phyloP scores from a whole-genome alignment of 2,113 vertebrate genomes.

The Todiramphus saurophagus region DNA sequence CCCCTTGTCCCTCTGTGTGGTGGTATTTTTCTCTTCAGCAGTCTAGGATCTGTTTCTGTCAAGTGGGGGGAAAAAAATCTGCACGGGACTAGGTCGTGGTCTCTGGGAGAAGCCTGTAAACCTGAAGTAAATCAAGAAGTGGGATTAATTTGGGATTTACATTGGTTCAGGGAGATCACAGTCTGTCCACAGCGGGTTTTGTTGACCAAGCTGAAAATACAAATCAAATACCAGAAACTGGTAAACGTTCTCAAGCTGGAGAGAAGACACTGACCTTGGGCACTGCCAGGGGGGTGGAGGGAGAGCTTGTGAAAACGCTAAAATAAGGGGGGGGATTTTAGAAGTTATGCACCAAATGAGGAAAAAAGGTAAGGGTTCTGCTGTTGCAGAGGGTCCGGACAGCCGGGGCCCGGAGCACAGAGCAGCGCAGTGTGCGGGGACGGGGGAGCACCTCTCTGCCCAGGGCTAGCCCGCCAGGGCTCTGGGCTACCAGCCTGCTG shows the following conservation, averaged over 20 bases:
- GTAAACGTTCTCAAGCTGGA: neutral
- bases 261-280: neutral
- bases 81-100: neutral
- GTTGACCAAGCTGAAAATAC: neutral
- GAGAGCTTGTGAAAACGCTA: neutral
- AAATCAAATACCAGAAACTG: slow-evolving; percentile 6
- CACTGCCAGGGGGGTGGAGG: accelerated
- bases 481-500: neutral
- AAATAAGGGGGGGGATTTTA: neutral
- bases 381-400: accelerated
- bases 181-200: neutral
- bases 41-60: neutral
- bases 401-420: accelerated
- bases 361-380: neutral
- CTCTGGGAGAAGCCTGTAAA: neutral
- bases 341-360: neutral
- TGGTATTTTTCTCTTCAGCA: neutral
- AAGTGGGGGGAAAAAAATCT: neutral
- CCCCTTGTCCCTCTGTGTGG: neutral
- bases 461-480: accelerated
- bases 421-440: neutral
- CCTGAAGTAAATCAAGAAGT: neutral
- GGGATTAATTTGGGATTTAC: neutral
- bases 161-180: neutral
- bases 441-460: neutral